phyloP scores from a whole-genome alignment of 2,888 invertebrate genomes.

The Muschampia plurimacula region DNA sequence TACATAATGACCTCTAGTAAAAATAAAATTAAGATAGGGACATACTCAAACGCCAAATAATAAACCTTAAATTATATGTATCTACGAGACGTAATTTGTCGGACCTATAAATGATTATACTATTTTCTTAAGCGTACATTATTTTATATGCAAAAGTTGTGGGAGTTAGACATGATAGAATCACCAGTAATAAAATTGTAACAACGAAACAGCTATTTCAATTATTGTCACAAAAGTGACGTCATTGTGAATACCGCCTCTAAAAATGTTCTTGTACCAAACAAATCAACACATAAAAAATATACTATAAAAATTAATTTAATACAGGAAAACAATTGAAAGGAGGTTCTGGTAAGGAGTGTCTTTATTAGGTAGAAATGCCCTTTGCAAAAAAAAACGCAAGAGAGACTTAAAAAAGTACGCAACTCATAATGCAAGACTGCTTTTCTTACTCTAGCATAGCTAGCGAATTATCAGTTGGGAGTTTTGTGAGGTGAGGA shows the following conservation, averaged over 20 bases:
- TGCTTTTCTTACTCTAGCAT: slow-evolving; percentile 47
- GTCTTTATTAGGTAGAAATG: slow-evolving; percentile 64
- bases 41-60: slow-evolving; percentile 50
- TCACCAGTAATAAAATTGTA: slow-evolving; percentile 48
- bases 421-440: slow-evolving; percentile 53
- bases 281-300: slow-evolving; percentile 51
- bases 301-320: slow-evolving; percentile 38
- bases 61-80: slow-evolving; percentile 48
- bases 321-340: slow-evolving; percentile 19
- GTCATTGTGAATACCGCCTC: slow-evolving; percentile 24
- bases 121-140: slow-evolving; percentile 65
- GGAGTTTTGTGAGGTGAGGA: slow-evolving; percentile 64
- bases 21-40: slow-evolving; percentile 48
- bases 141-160: slow-evolving; percentile 59
- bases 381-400: slow-evolving; percentile 60
- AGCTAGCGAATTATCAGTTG: slow-evolving; percentile 46
- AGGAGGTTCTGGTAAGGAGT: slow-evolving; percentile 32
- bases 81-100: slow-evolving; percentile 51
- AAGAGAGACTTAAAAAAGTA: slow-evolving; percentile 58
- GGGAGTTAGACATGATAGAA: slow-evolving; percentile 63
- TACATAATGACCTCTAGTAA: slow-evolving; percentile 40
- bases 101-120: slow-evolving; percentile 48
- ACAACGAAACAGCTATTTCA: slow-evolving; percentile 15
- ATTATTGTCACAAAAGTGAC: slow-evolving; percentile 15
- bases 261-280: slow-evolving; percentile 43